Evolutionary conservation across 2,113 vertebrate species (phyloP), one percentile per base, ranked within the genome.

Genomic region (Rhizomys pruinosus): DNA sequence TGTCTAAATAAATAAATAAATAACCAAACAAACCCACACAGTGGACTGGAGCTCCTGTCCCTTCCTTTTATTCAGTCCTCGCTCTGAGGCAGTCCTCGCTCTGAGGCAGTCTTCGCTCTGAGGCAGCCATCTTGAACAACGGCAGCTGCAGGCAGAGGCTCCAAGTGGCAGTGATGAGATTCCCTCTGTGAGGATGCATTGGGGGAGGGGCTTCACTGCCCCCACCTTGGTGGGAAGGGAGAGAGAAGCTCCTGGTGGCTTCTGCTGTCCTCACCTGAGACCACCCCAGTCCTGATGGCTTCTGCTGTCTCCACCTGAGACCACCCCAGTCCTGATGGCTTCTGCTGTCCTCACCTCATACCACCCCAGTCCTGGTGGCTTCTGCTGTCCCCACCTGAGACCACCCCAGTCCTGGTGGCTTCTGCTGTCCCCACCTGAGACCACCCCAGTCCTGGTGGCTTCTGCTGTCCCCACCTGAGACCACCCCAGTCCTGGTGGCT

Each of bases 141-240:
- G 72, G 20, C 2, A 6, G 29, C 20, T 44, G 3, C 37, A 59
- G 39, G 22, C 69, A 69, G 39, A 59, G 16, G 29, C 5, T 32
- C 61, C 42, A 44, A 0, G 0, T 7, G 39, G 44, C 20, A 80
- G 10, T 16, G 7, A 47, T 12, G 11, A 22, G 76, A 64, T 5
- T 5, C 0, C 57, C 34, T 13, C 10, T 82, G 4, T n/a, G 25
- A 10, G 73, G 39, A 2, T 3, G 2, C n/a, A 22, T 1, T 6
- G 1, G 37, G 91, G 34, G 20, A n/a, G 1, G 8, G 20, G 7
- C 3, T 22, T 6, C 13, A 1, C 9, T 3, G 55, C 59, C 61
- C 32, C 61, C 27, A 55, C 23, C 72, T 64, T 7, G 34, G 44
- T 13, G 52, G 47, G 39, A 32, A 29, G 37, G 90, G 42, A 64